Evolutionary conservation across 2,888 invertebrate genomes (phyloP), one percentile per base, ranked within the genome.

Genomic region (Gymnosoma rotundatum): DNA sequence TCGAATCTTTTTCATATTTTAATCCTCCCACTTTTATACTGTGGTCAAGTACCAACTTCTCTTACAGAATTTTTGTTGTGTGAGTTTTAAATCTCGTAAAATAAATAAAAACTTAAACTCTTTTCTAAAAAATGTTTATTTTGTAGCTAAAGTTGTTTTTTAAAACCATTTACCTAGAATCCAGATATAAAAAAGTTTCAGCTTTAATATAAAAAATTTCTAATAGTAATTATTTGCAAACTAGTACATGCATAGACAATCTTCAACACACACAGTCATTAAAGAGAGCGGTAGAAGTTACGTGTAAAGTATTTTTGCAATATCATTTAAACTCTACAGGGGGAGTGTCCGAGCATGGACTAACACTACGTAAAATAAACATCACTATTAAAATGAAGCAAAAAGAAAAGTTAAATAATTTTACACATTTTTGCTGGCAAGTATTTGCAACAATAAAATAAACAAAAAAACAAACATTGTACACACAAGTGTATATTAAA

Each of bases 341-440:
- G 25, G 50, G 45, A 64, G 32, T 75, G n/a, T 56, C 52, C 58
- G 20, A 48, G 48, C 42, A 63, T 25, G 64, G 63, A 64, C 69
- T 75, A 69, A 81, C 81, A 75, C 56, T 75, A 75, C 75, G 70
- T 70, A 64, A 75, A 75, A 81, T 81, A 75, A 81, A 75, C 75
- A 81, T 81, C 75, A 81, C 69, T 75, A 72, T 72, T 72, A 64
- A 66, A 79, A 64, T 63, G 21, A 20, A 48, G 14, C 4, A 18
- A 56, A 56, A 6, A n/a, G 16, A 25, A 48, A 20, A 56, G 32
- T 32, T 5, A 32, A 32, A 32, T 32, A 7, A 32, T 32, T 32
- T 32, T 69, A 45, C 14, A 54, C 52, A 64, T 54, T 56, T 70
- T 56, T 42, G 58, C 56, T 20, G 7, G 61, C 36, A 64, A 64